Conservation (phyloP, 2,113 vertebrate species). For the Nesoenas mayeri region DNA sequence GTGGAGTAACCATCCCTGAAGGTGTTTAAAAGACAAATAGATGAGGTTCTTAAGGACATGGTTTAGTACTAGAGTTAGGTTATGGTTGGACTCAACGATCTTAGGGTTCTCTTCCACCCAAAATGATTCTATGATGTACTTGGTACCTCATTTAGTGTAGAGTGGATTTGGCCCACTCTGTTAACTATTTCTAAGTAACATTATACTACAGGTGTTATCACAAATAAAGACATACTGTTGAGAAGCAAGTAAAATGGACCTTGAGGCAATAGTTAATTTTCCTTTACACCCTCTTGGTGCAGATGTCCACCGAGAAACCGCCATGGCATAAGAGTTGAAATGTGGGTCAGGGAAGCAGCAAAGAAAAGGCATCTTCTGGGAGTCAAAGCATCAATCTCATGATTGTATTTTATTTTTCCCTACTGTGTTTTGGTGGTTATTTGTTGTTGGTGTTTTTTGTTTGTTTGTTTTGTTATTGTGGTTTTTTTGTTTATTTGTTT, state of each 20-base stretch:
- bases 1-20: too few species aligned
- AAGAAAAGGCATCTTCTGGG: not conserved
- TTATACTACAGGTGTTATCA: not conserved
- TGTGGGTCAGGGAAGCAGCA: not conserved
- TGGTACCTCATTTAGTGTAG: not conserved
- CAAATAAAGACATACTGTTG: fast-evolving
- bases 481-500: too few species aligned
- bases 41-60: too few species aligned
- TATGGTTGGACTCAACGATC: too few species aligned
- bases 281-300: not conserved
- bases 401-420: not conserved
- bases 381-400: not conserved
- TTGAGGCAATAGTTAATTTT: not conserved
- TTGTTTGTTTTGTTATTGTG: not conserved
- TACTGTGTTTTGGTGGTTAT: too few species aligned
- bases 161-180: not conserved
- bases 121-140: too few species aligned
- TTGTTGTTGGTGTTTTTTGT: not conserved
- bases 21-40: too few species aligned
- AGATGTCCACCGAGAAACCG: fast-evolving
- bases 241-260: not conserved
- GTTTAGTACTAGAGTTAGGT: too few species aligned
- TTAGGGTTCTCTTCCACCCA: too few species aligned
- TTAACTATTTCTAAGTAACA: not conserved
- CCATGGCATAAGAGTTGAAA: not conserved